Evolutionary conservation across 2,888 invertebrate species (phyloP).

Genomic region (Neuroscelio doddi): DNA sequence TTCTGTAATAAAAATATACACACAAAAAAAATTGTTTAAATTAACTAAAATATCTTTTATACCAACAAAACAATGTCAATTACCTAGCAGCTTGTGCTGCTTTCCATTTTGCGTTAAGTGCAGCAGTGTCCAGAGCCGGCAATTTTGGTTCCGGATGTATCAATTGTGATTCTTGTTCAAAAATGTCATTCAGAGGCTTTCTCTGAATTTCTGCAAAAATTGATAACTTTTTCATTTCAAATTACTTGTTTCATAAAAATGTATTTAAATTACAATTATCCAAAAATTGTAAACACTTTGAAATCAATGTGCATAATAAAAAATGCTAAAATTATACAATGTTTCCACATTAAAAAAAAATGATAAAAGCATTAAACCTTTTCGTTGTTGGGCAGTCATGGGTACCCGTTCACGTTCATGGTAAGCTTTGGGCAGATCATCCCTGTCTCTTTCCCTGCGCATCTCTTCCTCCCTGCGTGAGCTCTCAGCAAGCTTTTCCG

Average conservation of each 20-base stretch:
- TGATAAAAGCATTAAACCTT: constrained; percentile 57
- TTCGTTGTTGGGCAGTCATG: constrained; percentile 64
- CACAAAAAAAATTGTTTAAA: no score
- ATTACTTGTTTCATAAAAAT: background rate
- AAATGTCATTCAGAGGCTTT: constrained; percentile 67
- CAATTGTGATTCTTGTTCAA: constrained; percentile 67
- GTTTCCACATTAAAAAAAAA: no score
- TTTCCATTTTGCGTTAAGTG: constrained; percentile 69
- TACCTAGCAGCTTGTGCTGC: constrained; percentile 67
- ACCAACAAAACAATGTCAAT: constrained; percentile 24
- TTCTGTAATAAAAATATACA: no score
- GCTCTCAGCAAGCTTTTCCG: constrained; percentile 67
- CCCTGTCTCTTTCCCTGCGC: constrained; percentile 64
- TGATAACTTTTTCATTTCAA: constrained; percentile 10
- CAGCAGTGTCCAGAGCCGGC: constrained; percentile 64
- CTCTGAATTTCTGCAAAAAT: constrained; percentile 64
- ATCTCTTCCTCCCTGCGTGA: constrained; percentile 67
- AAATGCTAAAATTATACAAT: background rate
- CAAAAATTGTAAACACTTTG: no score
- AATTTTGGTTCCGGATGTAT: constrained; percentile 67
- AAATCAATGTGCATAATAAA: no score
- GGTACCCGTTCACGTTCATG: constrained; percentile 66
- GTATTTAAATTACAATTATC: no score
- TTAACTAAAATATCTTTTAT: no score
- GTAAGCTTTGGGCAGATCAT: constrained; percentile 66